Base-by-base conservation (phyloP, 2,888 invertebrate species). In the Noctua pronuba region DNA sequence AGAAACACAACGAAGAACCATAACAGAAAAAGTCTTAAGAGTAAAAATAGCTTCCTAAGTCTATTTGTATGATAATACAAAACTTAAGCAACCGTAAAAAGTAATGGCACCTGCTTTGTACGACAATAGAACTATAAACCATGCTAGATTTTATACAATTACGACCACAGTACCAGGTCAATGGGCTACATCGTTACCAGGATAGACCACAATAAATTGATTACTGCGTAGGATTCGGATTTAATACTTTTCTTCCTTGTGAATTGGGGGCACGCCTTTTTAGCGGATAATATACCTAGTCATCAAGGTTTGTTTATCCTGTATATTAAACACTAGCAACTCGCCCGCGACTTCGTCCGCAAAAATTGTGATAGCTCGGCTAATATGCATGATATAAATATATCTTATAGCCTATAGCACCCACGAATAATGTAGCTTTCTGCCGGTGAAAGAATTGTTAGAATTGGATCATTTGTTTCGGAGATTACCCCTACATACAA, bases 81-180 rank as follows among this genome's bases (percentile, higher is more conserved):
- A 71, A 60, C 31, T 60, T 77, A 80, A 73, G 70, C 71, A 72
- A 65, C 73, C 71, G 58, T 77, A 73, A 73, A 80, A 79, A 79
- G 67, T 62, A 68, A 77, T 79, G 60, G 44, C 79, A 86, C 80
- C 85, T 86, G 83, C 66, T 79, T 68, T 62, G 66, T 70, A 46
- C 44, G 68, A 86, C 80, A 86, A 85, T 85, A 65, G 75, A 70
- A 24, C 58, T 31, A 62, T 52, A 77, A 38, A 77, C 75, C 38
- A 75, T 74, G 64, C 60, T 77, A 80, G 71, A 71, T 71, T 72
- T 76, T 65, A 73, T 71, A 78, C 64, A 80, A 80, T 62, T 75
- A 60, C 58, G 10, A 28, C 24, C 31, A 62, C 41, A 71, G 11
- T 60, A 75, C 11, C 49, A 46, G 83, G 69, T 70, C 76, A 71